Conservation (phyloP, 2,888 invertebrate species). For the Parelbella ahira region DNA sequence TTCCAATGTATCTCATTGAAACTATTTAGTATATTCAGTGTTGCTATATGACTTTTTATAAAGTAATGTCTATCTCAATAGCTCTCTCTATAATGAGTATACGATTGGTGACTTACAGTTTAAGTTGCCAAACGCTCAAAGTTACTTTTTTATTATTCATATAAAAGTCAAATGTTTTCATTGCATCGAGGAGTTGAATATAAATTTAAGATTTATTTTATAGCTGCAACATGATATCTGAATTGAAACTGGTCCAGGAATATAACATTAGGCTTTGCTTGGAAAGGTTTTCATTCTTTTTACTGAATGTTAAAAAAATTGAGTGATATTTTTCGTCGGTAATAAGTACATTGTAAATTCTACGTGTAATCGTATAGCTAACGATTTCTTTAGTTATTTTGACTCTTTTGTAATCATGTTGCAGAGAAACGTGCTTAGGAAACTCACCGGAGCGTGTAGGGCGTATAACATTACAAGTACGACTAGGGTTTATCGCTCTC, state of each 20-base stretch:
- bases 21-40: slow-evolving; percentile 27
- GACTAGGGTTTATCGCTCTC: slow-evolving; percentile 18
- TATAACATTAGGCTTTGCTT: no score
- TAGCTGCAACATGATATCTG: background rate
- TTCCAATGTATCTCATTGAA: slow-evolving; percentile 31
- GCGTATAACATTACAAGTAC: slow-evolving; percentile 12
- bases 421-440: slow-evolving; percentile 42
- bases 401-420: slow-evolving; percentile 33
- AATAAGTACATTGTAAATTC: no score
- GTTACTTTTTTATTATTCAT: slow-evolving; percentile 1
- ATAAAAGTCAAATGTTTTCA: slow-evolving; percentile 4
- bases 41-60: slow-evolving; percentile 11
- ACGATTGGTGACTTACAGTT: slow-evolving; percentile 3
- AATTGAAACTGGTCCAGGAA: slow-evolving; percentile 9
- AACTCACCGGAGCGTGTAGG: slow-evolving; percentile 40
- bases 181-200: background rate
- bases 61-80: slow-evolving; percentile 1
- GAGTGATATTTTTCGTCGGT: no score
- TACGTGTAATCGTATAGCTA: no score
- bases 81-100: background rate
- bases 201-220: slow-evolving; percentile 8
- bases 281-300: no score
- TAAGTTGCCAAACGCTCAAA: no score
- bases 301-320: no score
- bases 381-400: background rate